Evolutionary conservation across 2,113 vertebrate species (phyloP), one percentile per base, ranked within the genome.

Genomic region (Bostrychus sinensis): DNA sequence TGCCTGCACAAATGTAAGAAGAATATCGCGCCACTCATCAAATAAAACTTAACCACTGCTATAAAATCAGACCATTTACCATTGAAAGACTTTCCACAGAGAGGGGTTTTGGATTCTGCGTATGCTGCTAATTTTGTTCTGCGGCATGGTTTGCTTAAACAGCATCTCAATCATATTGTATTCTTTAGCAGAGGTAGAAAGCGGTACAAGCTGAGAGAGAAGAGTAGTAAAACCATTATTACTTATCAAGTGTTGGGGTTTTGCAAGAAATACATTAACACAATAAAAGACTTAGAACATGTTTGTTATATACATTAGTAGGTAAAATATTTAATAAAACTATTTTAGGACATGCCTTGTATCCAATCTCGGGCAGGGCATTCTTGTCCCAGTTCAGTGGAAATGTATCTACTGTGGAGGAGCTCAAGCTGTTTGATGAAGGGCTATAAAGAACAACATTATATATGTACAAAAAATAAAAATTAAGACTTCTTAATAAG

Each of bases 321-420:
- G n/a, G n/a, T n/a, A n/a, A n/a, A n/a, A n/a, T 32, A 32, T 32
- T 32, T 3, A 3, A 32, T 32, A n/a, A n/a, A n/a, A n/a, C n/a
- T n/a, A n/a, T n/a, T 32, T 32, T 25, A 14, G 23, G 5, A 56
- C 1, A 58, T 89, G 96, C 96, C 95, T 91, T 88, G 81, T 93
- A 95, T 78, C 93, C 91, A 3, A 83, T 73, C 32, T 94, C 92
- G 0, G 92, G 92, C 14, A 94, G 38, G 7, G 92, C 89, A 7
- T 57, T 85, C 62, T 88, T 91, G 82, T 96, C 94, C 96, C 95
- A 98, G 61, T 95, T 56, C n/a, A 87, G 2, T 62, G 95, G 95
- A 71, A 95, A 75, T 63, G 32, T 46, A 51, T 84, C 70, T 25
- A 41, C 37, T 20, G 50, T 41, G 36, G 86, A 67, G 54, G 86